Evolutionary conservation across 2,113 vertebrate genomes (phyloP), one percentile per base, ranked within the genome.

Genomic region (Tachysurus fulvidraco): DNA sequence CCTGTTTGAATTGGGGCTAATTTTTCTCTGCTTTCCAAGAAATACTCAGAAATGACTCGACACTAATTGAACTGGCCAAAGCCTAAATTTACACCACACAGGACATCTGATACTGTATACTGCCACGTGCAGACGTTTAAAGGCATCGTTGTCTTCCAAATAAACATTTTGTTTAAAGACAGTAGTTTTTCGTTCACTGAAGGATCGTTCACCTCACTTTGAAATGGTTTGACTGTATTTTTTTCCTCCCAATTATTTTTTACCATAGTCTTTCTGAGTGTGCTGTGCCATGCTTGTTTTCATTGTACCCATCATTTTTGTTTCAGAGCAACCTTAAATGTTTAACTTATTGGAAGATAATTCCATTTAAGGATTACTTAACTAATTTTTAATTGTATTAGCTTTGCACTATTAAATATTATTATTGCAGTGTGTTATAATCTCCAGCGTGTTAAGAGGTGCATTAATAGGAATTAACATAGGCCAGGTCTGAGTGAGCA

Each of bases 401-500:
- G 92, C 85, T 93, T 95, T 95, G 94, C 93, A 95, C 94, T 94
- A 94, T 91, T 91, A 90, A 89, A 79, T 89, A 64, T 83, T 41
- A 80, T 69, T 83, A 50, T 60, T 28, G 54, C 89, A 57, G 14
- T 52, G 55, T 59, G 88, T 87, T 85, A 89, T 81, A 91, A 87
- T 91, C 91, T 81, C 46, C 82, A 81, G 14, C 83, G 73, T n/a
- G 79, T 90, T 80, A 30, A 44, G 46, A 86, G 62, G 7, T 69
- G 62, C 6, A 52, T 85, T 54, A 79, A 67, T n/a, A 67, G 44
- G 5, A 73, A 25, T 71, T 41, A 36, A 76, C 10, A 44, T 81
- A 14, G 17, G 28, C 11, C 23, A 69, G 17, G 11, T 65, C 81
- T 67, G 11, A 46, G 21, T 50, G n/a, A 25, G 23, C 30, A 80